phyloP scores from a whole-genome alignment of 2,888 invertebrate genomes.

The Cerastis leucographa region DNA sequence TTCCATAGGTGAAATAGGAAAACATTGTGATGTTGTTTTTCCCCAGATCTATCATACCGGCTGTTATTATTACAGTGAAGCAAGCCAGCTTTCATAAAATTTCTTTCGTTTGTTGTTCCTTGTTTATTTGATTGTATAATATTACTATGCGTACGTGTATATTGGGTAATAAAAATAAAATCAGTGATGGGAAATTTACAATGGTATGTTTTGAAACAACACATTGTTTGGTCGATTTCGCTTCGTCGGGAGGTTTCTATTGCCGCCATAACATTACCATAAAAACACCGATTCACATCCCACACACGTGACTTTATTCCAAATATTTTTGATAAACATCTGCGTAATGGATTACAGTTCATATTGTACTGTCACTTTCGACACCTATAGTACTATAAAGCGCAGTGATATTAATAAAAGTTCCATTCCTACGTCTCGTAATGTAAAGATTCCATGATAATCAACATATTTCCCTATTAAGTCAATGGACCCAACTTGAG shows the following conservation, averaged over 20 bases:
- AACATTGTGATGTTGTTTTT: constrained; percentile 47
- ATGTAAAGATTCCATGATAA: constrained; percentile 74
- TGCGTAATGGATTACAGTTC: constrained; percentile 74
- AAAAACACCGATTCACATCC: constrained; percentile 79
- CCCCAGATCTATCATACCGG: constrained; percentile 47
- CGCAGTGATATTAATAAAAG: constrained; percentile 73
- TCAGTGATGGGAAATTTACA: constrained; percentile 73
- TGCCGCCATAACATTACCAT: constrained; percentile 83
- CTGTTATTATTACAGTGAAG: constrained; percentile 48
- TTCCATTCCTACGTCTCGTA: constrained; percentile 76
- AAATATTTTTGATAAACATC: constrained; percentile 82
- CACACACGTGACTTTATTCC: constrained; percentile 83
- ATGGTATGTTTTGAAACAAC: constrained; percentile 76
- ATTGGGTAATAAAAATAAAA: constrained; percentile 65
- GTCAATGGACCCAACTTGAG: constrained; percentile 68
- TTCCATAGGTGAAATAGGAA: constrained; percentile 45
- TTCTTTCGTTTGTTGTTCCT: constrained; percentile 49
- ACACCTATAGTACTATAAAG: constrained; percentile 72
- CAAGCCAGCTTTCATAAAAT: constrained; percentile 54
- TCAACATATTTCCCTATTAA: constrained; percentile 75
- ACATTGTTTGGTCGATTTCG: constrained; percentile 79
- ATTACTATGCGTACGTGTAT: constrained; percentile 38
- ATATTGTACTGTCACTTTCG: constrained; percentile 75
- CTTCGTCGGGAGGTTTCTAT: constrained; percentile 74
- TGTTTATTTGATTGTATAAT: constrained; percentile 55